Conservation (phyloP, 2,797 vertebrate genomes). For the Propithecus perrieri region DNA sequence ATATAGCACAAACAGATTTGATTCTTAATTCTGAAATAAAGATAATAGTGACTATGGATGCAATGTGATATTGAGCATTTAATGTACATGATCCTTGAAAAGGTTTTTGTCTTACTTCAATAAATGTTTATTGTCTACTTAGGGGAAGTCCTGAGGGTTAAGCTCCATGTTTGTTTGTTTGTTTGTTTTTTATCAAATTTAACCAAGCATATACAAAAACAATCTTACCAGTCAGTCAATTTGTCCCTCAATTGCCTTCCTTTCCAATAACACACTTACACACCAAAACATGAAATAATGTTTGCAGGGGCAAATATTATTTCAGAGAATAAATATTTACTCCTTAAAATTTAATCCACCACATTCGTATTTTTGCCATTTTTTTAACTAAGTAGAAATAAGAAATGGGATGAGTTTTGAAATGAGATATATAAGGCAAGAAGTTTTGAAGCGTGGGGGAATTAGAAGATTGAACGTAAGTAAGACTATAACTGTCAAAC, state of each 20-base stretch:
- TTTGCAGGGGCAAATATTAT: neutral
- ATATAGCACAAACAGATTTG: neutral
- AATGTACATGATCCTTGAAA: neutral
- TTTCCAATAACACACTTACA: neutral
- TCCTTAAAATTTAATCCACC: neutral
- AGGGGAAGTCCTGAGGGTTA: neutral
- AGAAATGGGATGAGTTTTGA: too few relatives aligned
- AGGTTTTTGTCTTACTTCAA: neutral
- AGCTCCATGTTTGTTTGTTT: neutral
- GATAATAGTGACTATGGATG: neutral
- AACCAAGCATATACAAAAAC: neutral
- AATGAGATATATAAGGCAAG: too few relatives aligned
- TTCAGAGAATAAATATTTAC: neutral
- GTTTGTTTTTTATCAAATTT: neutral
- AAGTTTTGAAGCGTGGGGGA: too few relatives aligned
- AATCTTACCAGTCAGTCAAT: neutral
- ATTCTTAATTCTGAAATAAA: neutral
- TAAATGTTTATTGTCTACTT: neutral
- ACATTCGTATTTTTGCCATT: neutral
- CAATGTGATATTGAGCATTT: neutral
- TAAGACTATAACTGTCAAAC: too few relatives aligned
- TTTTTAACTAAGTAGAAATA: too few relatives aligned
- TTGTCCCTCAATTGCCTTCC: neutral
- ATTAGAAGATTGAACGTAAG: too few relatives aligned
- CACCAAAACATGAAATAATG: neutral